phyloP scores from a whole-genome alignment of 2,888 invertebrate species.

The Cantharis lateralis region DNA sequence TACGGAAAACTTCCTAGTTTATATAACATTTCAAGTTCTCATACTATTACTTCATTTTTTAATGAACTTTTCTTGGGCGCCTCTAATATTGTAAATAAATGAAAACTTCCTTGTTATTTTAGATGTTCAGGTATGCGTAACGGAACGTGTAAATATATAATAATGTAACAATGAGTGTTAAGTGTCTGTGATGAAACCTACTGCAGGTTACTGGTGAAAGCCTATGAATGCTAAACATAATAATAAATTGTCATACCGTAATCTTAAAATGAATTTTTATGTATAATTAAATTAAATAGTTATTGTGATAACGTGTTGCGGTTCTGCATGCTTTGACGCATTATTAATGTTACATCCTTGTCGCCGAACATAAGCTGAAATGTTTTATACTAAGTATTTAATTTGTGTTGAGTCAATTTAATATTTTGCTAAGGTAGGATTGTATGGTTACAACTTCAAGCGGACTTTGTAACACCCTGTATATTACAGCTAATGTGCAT shows the following conservation, averaged over 20 bases:
- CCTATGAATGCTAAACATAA: neutral
- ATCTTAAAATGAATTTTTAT: neutral
- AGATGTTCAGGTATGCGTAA: neutral
- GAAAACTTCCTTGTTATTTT: neutral
- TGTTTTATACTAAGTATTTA: too few species aligned
- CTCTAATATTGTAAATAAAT: neutral
- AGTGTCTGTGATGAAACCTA: constrained; percentile 11
- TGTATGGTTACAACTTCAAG: too few species aligned
- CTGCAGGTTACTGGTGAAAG: constrained; percentile 5
- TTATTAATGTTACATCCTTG: too few species aligned
- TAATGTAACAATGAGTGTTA: constrained; percentile 12
- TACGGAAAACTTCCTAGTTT: too few species aligned
- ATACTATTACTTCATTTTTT: neutral
- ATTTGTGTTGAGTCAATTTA: too few species aligned
- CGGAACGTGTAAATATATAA: neutral
- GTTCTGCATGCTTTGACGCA: too few species aligned
- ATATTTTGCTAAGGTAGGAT: too few species aligned
- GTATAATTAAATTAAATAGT: too few species aligned
- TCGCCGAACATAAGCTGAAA: too few species aligned
- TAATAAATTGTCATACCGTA: neutral
- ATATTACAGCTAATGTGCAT: too few species aligned
- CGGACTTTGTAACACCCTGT: too few species aligned
- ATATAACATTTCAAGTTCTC: neutral
- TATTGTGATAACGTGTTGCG: too few species aligned
- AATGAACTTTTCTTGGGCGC: neutral